phyloP scores from a whole-genome alignment of 1,140 invertebrate genomes.

The Radopholus similis region DNA sequence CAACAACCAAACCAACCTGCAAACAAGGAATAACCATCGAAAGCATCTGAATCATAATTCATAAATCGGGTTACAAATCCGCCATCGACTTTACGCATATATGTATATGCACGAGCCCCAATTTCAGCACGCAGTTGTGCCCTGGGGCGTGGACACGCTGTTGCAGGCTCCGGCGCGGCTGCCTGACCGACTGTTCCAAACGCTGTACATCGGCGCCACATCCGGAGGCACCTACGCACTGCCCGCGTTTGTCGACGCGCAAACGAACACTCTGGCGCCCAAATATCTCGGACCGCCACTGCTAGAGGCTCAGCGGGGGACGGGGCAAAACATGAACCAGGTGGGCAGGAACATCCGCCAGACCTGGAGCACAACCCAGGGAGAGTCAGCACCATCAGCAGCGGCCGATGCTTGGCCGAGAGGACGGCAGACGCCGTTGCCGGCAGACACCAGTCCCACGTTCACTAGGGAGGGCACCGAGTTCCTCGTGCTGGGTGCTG shows the following conservation, averaged over 20 bases:
- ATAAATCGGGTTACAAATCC: too few relatives aligned
- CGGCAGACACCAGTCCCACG: slow-evolving; percentile 20
- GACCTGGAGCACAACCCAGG: too few relatives aligned
- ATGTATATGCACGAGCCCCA: too few relatives aligned
- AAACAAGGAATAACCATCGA: too few relatives aligned
- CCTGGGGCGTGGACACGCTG: background rate
- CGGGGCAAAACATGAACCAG: too few relatives aligned
- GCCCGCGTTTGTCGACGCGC: slow-evolving; percentile 81
- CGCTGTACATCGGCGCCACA: slow-evolving; percentile 78
- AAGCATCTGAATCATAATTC: too few relatives aligned
- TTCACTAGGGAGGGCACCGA: slow-evolving; percentile 36
- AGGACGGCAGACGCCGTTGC: background rate
- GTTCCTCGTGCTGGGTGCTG: slow-evolving; percentile 37
- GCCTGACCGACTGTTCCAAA: slow-evolving; percentile 68
- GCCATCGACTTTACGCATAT: too few relatives aligned
- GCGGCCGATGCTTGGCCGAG: background rate
- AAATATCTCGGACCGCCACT: slow-evolving; percentile 57
- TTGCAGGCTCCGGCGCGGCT: background rate
- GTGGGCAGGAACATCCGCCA: too few relatives aligned
- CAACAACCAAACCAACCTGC: too few relatives aligned
- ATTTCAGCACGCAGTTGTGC: background rate
- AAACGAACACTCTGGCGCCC: slow-evolving; percentile 63
- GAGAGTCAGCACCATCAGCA: too few relatives aligned
- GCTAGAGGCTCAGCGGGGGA: slow-evolving; percentile 61
- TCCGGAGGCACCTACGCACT: slow-evolving; percentile 82